These are phyloP conservation scores for Callimorpha dominula DNA, from an alignment of 2,888 invertebrate genomes.

Conservation along the genomic window DNA sequence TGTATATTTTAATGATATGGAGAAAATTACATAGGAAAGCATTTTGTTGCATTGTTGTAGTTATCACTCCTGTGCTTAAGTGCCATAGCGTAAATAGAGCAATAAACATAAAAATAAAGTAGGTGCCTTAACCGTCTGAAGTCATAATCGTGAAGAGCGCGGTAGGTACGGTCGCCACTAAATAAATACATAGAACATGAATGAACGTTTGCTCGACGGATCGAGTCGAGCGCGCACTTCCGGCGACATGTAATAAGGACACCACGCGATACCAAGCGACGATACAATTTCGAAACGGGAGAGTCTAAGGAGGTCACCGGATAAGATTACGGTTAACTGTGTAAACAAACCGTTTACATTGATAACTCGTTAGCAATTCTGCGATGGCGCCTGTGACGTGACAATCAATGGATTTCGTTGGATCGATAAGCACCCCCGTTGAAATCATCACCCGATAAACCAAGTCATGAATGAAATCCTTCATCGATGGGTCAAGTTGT, in stretches of 20 bases:
- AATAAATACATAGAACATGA: slow-evolving; percentile 81
- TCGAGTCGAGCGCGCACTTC: slow-evolving; percentile 78
- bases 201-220: slow-evolving; percentile 74
- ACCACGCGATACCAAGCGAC: slow-evolving; percentile 74
- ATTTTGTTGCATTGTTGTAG: slow-evolving; percentile 11
- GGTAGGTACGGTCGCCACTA: slow-evolving; percentile 70
- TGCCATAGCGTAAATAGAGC: slow-evolving; percentile 49
- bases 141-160: slow-evolving; percentile 61
- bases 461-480: slow-evolving; percentile 47
- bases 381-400: slow-evolving; percentile 81
- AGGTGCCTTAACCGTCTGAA: slow-evolving; percentile 48
- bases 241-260: slow-evolving; percentile 81
- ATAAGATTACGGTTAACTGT: slow-evolving; percentile 86
- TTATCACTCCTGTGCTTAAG: slow-evolving; percentile 31
- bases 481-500: slow-evolving; percentile 41
- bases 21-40: slow-evolving; percentile 10
- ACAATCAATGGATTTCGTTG: slow-evolving; percentile 64
- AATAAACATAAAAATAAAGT: slow-evolving; percentile 53
- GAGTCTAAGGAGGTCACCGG: slow-evolving; percentile 85
- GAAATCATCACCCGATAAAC: slow-evolving; percentile 37
- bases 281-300: slow-evolving; percentile 86
- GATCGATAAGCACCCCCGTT: slow-evolving; percentile 67
- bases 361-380: slow-evolving; percentile 84
- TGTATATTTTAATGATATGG: slow-evolving; percentile 15
- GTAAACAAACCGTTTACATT: slow-evolving; percentile 86